phyloP scores from a whole-genome alignment of 1,140 invertebrate species.

The Nephila pilipes region DNA sequence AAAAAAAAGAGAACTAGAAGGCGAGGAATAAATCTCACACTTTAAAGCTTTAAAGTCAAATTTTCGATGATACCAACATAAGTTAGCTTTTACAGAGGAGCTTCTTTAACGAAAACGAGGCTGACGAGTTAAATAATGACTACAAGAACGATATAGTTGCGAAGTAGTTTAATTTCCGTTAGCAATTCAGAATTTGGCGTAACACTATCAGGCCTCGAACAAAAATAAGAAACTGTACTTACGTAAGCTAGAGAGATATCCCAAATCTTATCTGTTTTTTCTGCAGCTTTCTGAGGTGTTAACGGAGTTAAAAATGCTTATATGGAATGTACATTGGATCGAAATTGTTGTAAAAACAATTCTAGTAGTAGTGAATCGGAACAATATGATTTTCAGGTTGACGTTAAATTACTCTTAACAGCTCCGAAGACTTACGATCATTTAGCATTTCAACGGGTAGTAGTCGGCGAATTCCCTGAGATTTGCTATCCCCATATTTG shows the following conservation, averaged over 20 bases:
- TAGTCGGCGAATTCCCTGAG: not conserved
- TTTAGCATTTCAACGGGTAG: not conserved
- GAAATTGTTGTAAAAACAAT: constrained; percentile 28
- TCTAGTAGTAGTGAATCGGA: not conserved
- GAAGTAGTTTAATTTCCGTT: not conserved
- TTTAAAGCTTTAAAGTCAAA: not conserved
- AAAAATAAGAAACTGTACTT: not conserved
- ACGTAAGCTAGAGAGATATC: not conserved
- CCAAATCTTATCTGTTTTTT: not conserved
- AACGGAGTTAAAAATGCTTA: not conserved
- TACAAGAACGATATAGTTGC: not conserved
- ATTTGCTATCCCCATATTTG: not conserved
- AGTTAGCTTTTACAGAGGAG: not conserved
- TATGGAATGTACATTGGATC: constrained; percentile 5
- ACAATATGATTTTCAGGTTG: not conserved
- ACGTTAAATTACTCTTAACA: too few species aligned
- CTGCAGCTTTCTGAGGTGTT: too few species aligned
- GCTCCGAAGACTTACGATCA: not conserved
- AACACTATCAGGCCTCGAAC: too few species aligned
- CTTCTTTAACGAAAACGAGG: not conserved
- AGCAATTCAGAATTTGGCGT: not conserved
- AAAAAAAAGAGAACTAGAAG: too few species aligned
- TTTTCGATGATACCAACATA: not conserved
- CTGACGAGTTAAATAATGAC: not conserved
- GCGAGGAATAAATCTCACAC: not conserved